Evolutionary conservation across 2,113 vertebrate genomes (phyloP), one percentile per base, ranked within the genome.

Genomic region (Corythornis madagascariensis): DNA sequence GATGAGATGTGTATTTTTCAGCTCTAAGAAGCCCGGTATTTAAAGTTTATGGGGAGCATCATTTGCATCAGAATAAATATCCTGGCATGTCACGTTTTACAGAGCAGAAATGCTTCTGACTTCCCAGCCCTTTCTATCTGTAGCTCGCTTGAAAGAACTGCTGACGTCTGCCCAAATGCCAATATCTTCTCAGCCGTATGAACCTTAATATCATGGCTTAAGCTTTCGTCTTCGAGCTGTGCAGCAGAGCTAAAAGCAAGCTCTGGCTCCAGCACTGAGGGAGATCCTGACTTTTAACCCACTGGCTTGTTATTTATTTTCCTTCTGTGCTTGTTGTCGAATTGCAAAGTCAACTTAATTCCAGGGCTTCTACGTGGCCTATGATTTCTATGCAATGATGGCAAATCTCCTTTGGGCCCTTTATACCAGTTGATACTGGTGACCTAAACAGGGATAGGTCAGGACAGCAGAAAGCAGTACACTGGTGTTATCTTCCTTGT

Each of bases 91-190:
- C 82, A 55, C 3, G 0, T 89, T 96, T 92, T 83, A 71, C 65
- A 69, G 76, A 81, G 65, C 29, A 83, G 79, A 94, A 85, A 47
- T 60, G 53, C 52, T 93, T 85, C 72, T 91, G 89, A 48, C 87
- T 95, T 92, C 31, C 75, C 56, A 94, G 64, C 79, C 72, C 65
- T 86, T 80, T 52, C 53, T 92, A 72, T 91, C 72, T 94, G 56
- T 80, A 91, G 52, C 60, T 92, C 4, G 2, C 87, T 81, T 92
- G 92, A 92, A 91, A 89, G 87, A 92, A 71, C 42, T 83, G 92
- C 91, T 94, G 94, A 95, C 1, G 25, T 94, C 85, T 83, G 76
- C 79, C 82, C 93, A 88, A 96, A 96, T 95, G 94, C 85, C 87
- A 80, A 2, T 86, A 88, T 94, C 75, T 89, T 87, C 75, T 91